Evolutionary conservation across 2,888 invertebrate genomes (phyloP), one percentile per base, ranked within the genome.

Genomic region (Deilephila elpenor): DNA sequence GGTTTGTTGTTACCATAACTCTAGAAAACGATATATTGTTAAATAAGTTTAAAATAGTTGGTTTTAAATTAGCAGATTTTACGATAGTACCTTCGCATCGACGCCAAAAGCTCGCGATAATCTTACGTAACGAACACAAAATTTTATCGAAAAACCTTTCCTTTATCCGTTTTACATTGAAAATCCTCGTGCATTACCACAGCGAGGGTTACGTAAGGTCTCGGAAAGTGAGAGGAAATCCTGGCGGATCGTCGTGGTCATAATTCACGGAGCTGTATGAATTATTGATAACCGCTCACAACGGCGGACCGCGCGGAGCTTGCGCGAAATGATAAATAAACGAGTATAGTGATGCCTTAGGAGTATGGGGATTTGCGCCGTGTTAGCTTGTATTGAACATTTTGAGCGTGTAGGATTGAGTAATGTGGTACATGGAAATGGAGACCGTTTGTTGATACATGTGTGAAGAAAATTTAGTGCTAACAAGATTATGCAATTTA

Each of bases 191-290:
- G 53, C 70, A 71, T 59, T 71, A 71, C 25, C 61, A 29, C 29
- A 61, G 56, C 51, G 67, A 67, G 51, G 67, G 67, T 67, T 67
- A 67, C 25, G 67, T 67, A 67, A 67, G 67, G 67, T 67, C 67
- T 67, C 44, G 67, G 67, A 67, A 67, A 56, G 71, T 60, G 59
- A 60, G 84, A 85, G 89, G 87, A 88, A 88, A 89, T 88, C 88
- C 88, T 78, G 78, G 76, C 80, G 87, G 87, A 88, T 87, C 86
- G 87, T 88, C 83, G 81, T 78, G 78, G 84, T 85, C 82, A 90
- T 92, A 91, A 91, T 86, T 91, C 89, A 89, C 83, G 78, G 72
- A 67, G 44, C 80, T 78, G 76, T 81, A 92, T 92, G 92, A 91
- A 92, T 92, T 92, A 92, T 92, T 91, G 91, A 92, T 92, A 81